Base-by-base conservation (phyloP, 2,888 invertebrate genomes). In the Microctonus hyperodae region DNA sequence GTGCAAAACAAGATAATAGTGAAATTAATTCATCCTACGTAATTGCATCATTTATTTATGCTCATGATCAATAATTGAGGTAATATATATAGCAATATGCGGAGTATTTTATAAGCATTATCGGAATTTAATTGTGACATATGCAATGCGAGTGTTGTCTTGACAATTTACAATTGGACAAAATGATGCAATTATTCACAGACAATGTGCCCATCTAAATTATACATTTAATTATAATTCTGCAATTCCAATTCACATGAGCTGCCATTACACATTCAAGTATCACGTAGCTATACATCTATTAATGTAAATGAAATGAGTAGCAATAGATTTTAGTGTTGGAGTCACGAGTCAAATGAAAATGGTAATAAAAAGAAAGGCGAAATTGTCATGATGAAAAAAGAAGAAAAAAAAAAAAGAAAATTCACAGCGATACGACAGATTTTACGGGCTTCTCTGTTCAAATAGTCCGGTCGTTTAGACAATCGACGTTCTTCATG, bases 371-470 rank as follows among this genome's bases (percentile, higher is more conserved):
- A 51, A 51, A 51, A 31, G n/a, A 2, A 31, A 28, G 31, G 13
- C 13, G 16, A 28, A 55, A 55, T 31, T 33, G 33, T 28, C 16
- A 55, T 33, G 55, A n/a, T n/a, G n/a, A n/a, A n/a, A n/a, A n/a
- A n/a, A 55, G 22, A 28, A 25, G n/a, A 44, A 44, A n/a, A 13
- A 37, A 16, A 20, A 44, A 44, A 6, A 2, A 44, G 16, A 44
- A 23, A 33, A 16, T 55, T 55, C 33, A 28, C 31, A 55, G 31
- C 31, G 55, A 55, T 55, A 55, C 55, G 55, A 55, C 55, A 20
- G 31, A 33, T 28, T 55, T 55, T 55, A 28, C 13, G 16, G 16
- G 55, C n/a, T 55, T 25, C 44, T 16, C 31, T 33, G 55, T 55
- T 31, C 55, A 20, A 10, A 23, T 25, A 11, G 23, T 51, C 51